Evolutionary conservation across 1,140 invertebrate genomes (phyloP).

Genomic region (Centruroides vittatus): DNA sequence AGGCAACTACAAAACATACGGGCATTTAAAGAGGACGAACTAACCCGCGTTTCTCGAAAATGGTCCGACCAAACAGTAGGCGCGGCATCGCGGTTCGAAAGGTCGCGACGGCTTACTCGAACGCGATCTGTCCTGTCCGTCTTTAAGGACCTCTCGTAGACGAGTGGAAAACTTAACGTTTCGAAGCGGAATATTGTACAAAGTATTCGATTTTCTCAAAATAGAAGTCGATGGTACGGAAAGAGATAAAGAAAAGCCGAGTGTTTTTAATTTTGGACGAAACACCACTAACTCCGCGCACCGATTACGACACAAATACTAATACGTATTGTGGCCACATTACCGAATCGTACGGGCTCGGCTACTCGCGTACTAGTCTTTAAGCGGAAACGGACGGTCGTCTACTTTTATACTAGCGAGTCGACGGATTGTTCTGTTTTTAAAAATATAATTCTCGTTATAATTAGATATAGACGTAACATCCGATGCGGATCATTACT

Average conservation of each 20-base stretch:
- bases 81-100: neutral
- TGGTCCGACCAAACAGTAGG: too few relatives aligned
- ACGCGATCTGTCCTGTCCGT: neutral
- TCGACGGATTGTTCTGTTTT: too few relatives aligned
- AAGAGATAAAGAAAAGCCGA: neutral
- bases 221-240: neutral
- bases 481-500: too few relatives aligned
- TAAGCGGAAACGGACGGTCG: neutral
- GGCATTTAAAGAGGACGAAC: too few relatives aligned
- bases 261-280: neutral
- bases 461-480: too few relatives aligned
- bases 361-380: conserved; percentile 1
- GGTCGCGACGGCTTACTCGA: neutral
- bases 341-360: neutral
- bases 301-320: neutral
- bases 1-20: too few relatives aligned
- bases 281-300: neutral
- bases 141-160: neutral
- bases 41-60: too few relatives aligned
- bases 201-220: conserved; percentile 4
- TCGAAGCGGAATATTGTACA: neutral
- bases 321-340: neutral
- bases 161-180: neutral
- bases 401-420: too few relatives aligned
- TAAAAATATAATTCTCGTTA: too few relatives aligned